Evolutionary conservation across 1,140 invertebrate genomes (phyloP).

Genomic region (Tetramorium parvispinum): DNA sequence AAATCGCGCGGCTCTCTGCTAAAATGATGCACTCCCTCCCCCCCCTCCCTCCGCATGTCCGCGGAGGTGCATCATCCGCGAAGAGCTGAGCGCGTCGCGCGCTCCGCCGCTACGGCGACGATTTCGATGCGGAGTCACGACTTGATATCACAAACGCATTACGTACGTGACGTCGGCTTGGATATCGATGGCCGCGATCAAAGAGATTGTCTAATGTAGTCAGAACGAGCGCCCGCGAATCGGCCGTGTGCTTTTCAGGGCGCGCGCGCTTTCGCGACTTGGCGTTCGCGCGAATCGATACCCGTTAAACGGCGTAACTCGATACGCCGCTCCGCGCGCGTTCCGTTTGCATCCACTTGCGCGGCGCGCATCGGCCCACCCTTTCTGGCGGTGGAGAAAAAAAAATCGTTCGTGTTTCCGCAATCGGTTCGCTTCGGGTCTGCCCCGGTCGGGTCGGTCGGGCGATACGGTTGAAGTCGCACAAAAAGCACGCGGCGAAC

Average conservation of each 20-base stretch:
- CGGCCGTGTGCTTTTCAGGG: slow-evolving; percentile 7
- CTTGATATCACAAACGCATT: slow-evolving; percentile 59
- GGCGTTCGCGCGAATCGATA: slow-evolving; percentile 46
- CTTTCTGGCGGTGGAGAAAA: background rate
- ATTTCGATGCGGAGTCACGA: slow-evolving; percentile 56
- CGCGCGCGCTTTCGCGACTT: slow-evolving; percentile 5
- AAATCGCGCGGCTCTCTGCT: slow-evolving; percentile 24
- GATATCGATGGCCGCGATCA: slow-evolving; percentile 43
- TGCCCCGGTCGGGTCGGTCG: background rate
- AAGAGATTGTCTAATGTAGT: slow-evolving; percentile 53
- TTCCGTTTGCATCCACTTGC: background rate
- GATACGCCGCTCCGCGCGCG: background rate
- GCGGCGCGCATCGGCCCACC: background rate
- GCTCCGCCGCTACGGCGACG: background rate
- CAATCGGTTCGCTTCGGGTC: background rate
- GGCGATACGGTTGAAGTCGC: slow-evolving; percentile 23
- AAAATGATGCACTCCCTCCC: background rate
- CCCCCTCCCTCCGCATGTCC: too few relatives aligned
- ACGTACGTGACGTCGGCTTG: slow-evolving; percentile 53
- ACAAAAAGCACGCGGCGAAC: slow-evolving; percentile 12
- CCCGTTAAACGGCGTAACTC: slow-evolving; percentile 46
- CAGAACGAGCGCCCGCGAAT: background rate
- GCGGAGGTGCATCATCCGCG: background rate
- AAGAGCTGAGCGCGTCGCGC: background rate
- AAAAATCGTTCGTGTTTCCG: slow-evolving; percentile 21